Evolutionary conservation across 2,797 vertebrate species (phyloP).

Genomic region (Tapera naevia): DNA sequence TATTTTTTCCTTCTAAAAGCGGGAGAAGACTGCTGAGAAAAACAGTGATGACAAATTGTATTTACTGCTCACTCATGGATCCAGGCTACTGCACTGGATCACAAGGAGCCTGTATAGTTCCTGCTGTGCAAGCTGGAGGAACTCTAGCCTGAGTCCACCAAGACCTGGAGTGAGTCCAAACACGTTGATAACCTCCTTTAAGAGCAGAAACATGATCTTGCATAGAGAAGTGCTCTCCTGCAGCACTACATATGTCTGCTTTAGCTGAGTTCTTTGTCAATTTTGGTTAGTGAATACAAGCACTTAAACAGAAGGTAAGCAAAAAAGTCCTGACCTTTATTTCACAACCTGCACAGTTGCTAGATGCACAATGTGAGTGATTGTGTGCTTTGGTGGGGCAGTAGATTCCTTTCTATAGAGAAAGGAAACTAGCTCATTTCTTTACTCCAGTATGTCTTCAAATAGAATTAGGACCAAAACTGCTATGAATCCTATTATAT

Average conservation of each 20-base stretch:
- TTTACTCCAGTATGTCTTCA: background rate
- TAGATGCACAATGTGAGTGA: background rate
- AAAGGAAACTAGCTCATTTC: background rate
- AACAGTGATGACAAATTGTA: background rate
- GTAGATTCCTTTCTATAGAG: background rate
- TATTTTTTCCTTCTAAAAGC: background rate
- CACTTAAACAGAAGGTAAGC: background rate
- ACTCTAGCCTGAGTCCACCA: background rate
- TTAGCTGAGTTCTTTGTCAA: background rate
- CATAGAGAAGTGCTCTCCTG: background rate
- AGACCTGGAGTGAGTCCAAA: background rate
- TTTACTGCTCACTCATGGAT: background rate
- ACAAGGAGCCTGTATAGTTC: background rate
- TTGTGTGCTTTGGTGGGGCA: background rate
- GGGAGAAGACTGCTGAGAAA: background rate
- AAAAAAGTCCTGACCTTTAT: background rate
- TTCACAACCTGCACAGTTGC: background rate
- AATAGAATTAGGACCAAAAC: background rate
- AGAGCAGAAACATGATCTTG: background rate
- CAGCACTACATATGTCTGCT: background rate
- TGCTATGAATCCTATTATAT: background rate
- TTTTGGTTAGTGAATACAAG: background rate
- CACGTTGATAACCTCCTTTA: background rate
- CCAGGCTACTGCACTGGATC: background rate
- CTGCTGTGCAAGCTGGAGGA: accelerated